Evolutionary conservation across 2,113 vertebrate species (phyloP), one percentile per base, ranked within the genome.

Genomic region (Tapirus terrestris): DNA sequence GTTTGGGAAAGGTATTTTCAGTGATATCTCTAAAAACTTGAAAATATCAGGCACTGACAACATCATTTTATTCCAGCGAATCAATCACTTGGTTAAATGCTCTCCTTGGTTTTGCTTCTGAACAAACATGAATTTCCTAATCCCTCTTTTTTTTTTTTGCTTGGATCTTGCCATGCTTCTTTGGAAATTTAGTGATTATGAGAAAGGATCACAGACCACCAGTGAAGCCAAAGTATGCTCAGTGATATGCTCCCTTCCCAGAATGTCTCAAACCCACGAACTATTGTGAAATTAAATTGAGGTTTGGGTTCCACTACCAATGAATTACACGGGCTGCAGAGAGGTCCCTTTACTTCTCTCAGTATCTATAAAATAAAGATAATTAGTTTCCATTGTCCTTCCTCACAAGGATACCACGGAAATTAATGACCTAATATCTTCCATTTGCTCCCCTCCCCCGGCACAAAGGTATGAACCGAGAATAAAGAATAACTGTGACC

Each of bases 371-470:
- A 97, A 96, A 86, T 53, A 91, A 81, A 79, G 79, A 94, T 93
- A 97, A 96, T 98, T 95, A 92, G 29, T 87, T 97, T 95, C 76
- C 63, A 63, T 79, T 60, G 56, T 73, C 75, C 56, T 94, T 80
- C 73, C 53, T 70, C 36, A 63, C 45, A 93, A 95, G 39, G 61
- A 87, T 67, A 92, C 75, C 81, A 27, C 58, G 65, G 77, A 97
- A 97, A 97, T 96, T 82, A 97, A 97, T 96, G 70, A 89, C 61
- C 97, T 94, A 89, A 95, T 93, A 90, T 92, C 39, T 93, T 96
- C 61, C 84, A 94, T 95, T 81, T 93, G 36, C 39, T 92, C 45
- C 94, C 76, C 89, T 3, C 27, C 60, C 70, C 36, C 73, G 87
- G 75, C 89, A 94, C 43, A 87, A 89, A 96, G 27, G 70, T 93